These are phyloP conservation scores for Sebastes reedi DNA, from an alignment of 2,797 vertebrate species.

Conservation along the genomic window DNA sequence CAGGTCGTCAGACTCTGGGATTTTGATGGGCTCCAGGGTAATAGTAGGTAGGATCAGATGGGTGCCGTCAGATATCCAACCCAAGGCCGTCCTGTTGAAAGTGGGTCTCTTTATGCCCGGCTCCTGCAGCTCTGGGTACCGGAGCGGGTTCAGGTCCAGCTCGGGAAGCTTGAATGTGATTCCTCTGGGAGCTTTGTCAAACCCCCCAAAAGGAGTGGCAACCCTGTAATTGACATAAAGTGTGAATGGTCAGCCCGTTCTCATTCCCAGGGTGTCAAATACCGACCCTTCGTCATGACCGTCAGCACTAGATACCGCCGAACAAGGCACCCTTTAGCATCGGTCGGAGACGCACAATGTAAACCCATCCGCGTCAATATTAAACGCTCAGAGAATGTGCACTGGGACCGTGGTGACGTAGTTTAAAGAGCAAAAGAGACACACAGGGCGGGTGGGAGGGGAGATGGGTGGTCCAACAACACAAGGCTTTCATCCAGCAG, in stretches of 20 bases:
- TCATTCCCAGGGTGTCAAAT: too few relatives aligned
- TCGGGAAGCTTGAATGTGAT: constrained; percentile 95
- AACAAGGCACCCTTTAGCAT: too few relatives aligned
- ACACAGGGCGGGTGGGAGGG: too few relatives aligned
- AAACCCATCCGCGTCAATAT: too few relatives aligned
- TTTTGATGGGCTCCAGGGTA: constrained; percentile 75
- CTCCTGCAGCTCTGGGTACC: constrained; percentile 89
- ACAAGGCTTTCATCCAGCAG: too few relatives aligned
- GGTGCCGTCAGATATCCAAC: constrained; percentile 91
- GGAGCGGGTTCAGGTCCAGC: constrained; percentile 86
- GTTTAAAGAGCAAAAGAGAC: too few relatives aligned
- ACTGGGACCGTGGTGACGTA: too few relatives aligned
- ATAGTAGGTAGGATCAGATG: constrained; percentile 87
- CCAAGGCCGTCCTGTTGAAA: constrained; percentile 96
- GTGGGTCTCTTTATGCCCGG: constrained; percentile 87
- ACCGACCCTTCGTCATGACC: too few relatives aligned
- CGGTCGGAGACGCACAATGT: too few relatives aligned
- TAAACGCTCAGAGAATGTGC: too few relatives aligned
- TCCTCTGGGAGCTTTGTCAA: constrained; percentile 92
- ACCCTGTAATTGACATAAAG: constrained; percentile 83
- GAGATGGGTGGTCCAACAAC: too few relatives aligned
- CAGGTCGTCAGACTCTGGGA: constrained; percentile 96
- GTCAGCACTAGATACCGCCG: too few relatives aligned
- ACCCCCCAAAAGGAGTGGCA: constrained; percentile 95
- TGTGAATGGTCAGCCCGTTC: neutral